These are phyloP conservation scores for Spilogale gracilis DNA, from an alignment of 2,113 vertebrate genomes.

Conservation along the genomic window DNA sequence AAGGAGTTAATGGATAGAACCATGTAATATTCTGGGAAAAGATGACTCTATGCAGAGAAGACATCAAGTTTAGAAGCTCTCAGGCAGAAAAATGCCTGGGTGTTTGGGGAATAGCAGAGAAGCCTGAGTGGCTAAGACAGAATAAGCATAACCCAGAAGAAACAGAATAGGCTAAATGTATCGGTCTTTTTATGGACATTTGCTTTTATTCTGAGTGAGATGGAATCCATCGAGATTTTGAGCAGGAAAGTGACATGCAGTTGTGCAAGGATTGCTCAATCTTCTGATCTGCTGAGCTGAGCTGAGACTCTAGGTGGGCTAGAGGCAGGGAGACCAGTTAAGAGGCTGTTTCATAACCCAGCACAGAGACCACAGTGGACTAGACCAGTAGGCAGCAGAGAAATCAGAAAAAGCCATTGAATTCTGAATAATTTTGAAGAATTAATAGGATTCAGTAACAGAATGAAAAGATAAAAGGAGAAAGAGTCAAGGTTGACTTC, in stretches of 20 bases:
- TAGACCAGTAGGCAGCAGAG: background rate
- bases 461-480: background rate
- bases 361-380: rapidly evolving
- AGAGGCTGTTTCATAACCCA: background rate
- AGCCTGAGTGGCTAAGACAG: background rate
- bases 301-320: background rate
- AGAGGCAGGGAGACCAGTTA: background rate
- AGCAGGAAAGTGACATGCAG: background rate
- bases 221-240: background rate
- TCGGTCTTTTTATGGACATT: background rate
- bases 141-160: background rate
- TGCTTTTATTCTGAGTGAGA: background rate
- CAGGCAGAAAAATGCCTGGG: background rate
- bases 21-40: background rate
- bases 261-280: background rate
- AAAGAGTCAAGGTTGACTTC: background rate
- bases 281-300: background rate
- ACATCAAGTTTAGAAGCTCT: background rate
- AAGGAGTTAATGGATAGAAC: background rate
- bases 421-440: background rate
- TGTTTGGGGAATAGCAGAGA: background rate
- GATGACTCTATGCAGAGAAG: background rate
- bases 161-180: rapidly evolving
- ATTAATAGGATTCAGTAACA: background rate
- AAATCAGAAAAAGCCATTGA: background rate